These are phyloP conservation scores for Rhabditophanes sp. DNA, from an alignment of 2,888 invertebrate species.

Conservation along the genomic window DNA sequence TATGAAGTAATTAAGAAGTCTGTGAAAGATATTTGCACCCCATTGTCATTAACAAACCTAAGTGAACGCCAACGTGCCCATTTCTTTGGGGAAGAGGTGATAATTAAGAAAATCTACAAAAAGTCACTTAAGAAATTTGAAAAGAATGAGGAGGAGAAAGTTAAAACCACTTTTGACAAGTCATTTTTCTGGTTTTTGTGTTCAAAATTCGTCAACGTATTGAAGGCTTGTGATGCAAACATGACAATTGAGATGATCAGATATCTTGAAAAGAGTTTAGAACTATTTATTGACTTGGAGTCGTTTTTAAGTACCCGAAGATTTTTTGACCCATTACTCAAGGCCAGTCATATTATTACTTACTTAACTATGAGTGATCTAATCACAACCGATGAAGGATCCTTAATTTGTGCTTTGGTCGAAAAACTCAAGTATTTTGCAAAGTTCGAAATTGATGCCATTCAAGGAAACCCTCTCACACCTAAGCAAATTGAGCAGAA, in stretches of 20 bases:
- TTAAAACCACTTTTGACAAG: conserved; percentile 47
- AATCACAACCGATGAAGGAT: conserved; percentile 28
- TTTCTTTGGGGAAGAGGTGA: conserved; percentile 70
- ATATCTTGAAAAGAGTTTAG: conserved; percentile 80
- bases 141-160: no score
- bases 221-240: conserved; percentile 51
- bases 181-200: conserved; percentile 69
- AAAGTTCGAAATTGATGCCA: conserved; percentile 86
- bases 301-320: conserved; percentile 77
- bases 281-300: conserved; percentile 85
- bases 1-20: conserved; percentile 76
- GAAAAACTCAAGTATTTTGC: conserved; percentile 90
- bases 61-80: no score
- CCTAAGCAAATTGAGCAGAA: conserved; percentile 59
- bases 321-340: conserved; percentile 87
- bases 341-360: conserved; percentile 80
- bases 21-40: no score
- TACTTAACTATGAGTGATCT: conserved; percentile 68
- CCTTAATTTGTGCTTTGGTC: conserved; percentile 57
- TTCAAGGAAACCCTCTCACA: conserved; percentile 27
- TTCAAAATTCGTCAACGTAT: conserved; percentile 65
- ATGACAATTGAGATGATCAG: conserved; percentile 2
- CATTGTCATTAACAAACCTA: no score
- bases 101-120: conserved; percentile 50
- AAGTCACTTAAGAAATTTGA: conserved; percentile 9